Evolutionary conservation across 2,797 vertebrate species (phyloP).

Genomic region (Acanthiza pusilla): DNA sequence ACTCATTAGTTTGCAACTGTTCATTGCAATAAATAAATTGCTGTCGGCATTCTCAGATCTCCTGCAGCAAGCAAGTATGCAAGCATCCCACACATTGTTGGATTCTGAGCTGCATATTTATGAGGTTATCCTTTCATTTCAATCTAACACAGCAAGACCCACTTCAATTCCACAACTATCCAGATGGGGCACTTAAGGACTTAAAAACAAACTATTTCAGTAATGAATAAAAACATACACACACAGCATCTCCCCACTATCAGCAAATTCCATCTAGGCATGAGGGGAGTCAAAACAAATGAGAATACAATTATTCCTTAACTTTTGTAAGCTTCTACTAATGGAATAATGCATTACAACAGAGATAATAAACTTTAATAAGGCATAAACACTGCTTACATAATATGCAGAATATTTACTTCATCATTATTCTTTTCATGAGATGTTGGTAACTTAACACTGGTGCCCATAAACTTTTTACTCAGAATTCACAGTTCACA

Average conservation of each 20-base stretch:
- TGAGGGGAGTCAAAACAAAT: not conserved
- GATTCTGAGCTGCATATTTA: not conserved
- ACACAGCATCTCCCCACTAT: not conserved
- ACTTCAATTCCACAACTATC: not conserved
- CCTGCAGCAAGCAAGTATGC: not conserved
- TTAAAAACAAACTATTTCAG: conserved; percentile 2
- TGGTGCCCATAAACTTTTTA: rapidly evolving
- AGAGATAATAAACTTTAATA: not conserved
- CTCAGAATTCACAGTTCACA: not conserved
- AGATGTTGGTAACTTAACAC: not conserved
- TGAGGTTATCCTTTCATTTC: not conserved
- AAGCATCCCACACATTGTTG: not conserved
- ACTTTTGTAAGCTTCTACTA: not conserved
- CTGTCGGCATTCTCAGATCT: not conserved
- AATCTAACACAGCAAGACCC: not conserved
- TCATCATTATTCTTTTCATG: not conserved
- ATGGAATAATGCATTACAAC: not conserved
- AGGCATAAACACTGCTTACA: not conserved
- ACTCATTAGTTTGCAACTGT: not conserved
- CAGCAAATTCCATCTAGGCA: not conserved
- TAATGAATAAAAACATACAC: not conserved
- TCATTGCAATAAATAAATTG: not conserved
- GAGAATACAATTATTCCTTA: not conserved
- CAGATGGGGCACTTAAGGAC: not conserved
- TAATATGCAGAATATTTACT: not conserved